Evolutionary conservation across 2,797 vertebrate genomes (phyloP).

Genomic region (Xenopus petersii): DNA sequence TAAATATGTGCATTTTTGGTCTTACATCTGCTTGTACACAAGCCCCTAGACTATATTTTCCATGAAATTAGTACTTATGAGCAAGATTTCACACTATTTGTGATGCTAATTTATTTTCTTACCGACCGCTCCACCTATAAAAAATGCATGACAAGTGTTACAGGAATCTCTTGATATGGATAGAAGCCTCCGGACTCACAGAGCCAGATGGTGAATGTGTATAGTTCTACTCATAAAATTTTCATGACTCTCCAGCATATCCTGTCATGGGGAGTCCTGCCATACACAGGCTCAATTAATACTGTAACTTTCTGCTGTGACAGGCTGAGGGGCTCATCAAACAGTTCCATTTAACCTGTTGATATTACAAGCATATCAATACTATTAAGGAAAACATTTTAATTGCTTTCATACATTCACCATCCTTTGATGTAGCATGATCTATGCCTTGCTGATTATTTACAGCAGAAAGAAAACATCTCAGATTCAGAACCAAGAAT

Average conservation of each 20-base stretch:
- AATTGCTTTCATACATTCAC: no score
- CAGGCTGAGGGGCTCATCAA: conserved; percentile 1
- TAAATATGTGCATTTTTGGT: background rate
- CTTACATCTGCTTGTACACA: background rate
- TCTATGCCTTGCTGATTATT: no score
- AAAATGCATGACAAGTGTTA: conserved; percentile 41
- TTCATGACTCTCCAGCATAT: conserved; percentile 32
- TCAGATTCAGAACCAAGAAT: no score
- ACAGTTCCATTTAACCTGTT: background rate
- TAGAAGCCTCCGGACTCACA: conserved; percentile 20
- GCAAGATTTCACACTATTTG: conserved; percentile 18
- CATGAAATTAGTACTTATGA: conserved; percentile 16
- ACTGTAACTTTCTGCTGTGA: conserved; percentile 19
- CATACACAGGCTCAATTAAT: conserved; percentile 33
- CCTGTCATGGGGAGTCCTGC: conserved; percentile 24
- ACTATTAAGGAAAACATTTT: no score
- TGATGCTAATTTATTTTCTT: conserved; percentile 31
- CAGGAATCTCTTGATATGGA: conserved; percentile 36
- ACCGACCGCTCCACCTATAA: conserved; percentile 24
- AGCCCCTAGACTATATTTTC: conserved; percentile 5
- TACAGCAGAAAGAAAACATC: no score
- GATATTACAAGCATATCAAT: conserved; percentile 1
- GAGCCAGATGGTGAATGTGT: conserved; percentile 37
- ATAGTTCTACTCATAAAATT: conserved; percentile 41
- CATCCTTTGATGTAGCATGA: no score